Evolutionary conservation across 37 sponge, comb jelly and placozoan species (phyloP).

Genomic region (Axinella damicornis): DNA sequence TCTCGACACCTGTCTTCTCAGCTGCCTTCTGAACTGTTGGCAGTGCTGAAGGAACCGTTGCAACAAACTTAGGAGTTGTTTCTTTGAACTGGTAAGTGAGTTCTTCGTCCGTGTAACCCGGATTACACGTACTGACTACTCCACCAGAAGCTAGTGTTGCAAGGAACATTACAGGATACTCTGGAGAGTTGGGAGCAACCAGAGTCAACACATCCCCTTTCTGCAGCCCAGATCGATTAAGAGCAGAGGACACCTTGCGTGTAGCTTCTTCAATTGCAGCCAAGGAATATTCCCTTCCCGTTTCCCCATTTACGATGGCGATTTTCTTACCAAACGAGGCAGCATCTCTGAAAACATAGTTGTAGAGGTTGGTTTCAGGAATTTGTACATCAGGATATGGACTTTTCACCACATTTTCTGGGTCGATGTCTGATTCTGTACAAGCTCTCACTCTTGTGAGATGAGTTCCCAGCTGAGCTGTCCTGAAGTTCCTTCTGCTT

Average conservation of each 20-base stretch:
- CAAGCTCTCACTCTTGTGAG: too few species aligned
- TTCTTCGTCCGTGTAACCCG: constrained; percentile 73
- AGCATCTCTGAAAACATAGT: constrained; percentile 23
- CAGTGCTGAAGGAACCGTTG: constrained; percentile 60
- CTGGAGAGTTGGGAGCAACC: constrained; percentile 57
- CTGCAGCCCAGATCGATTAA: constrained; percentile 57
- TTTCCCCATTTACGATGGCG: constrained; percentile 60
- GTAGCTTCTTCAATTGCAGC: constrained; percentile 48
- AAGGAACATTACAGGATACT: constrained; percentile 50
- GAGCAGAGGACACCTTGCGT: constrained; percentile 51
- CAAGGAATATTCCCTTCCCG: constrained; percentile 56
- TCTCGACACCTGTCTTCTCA: constrained; percentile 15
- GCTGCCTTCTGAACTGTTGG: constrained; percentile 58
- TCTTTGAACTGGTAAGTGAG: constrained; percentile 77
- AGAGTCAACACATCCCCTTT: constrained; percentile 71
- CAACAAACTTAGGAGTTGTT: constrained; percentile 60
- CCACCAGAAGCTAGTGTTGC: constrained; percentile 82
- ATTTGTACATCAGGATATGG: constrained; percentile 48
- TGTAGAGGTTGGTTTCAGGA: constrained; percentile 39
- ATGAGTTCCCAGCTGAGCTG: too few species aligned
- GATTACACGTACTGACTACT: constrained; percentile 77
- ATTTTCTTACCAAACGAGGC: constrained; percentile 23
- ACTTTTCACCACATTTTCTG: constrained; percentile 51
- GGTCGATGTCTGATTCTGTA: too few species aligned
- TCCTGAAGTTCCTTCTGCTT: too few species aligned